Base-by-base conservation (phyloP, 2,113 vertebrate genomes). In the Pachycephala philippinensis region DNA sequence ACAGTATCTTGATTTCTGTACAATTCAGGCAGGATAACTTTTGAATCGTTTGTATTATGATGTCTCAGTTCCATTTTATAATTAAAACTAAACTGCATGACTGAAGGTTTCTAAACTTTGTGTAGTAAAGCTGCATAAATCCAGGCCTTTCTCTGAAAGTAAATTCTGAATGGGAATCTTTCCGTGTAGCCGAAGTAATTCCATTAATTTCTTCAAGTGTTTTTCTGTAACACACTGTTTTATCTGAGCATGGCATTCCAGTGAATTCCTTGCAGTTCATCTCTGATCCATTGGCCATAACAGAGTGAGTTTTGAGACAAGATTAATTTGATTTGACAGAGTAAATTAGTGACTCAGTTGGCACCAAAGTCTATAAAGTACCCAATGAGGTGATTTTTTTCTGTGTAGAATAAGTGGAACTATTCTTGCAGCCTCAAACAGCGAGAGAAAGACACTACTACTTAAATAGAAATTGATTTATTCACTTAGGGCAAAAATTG, bases 391-490 rank as follows among this genome's bases (percentile, higher is more conserved):
- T 89, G 64, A 49, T 28, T 49, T 79, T 87, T 64, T 93, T 68
- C 56, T 65, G 49, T 50, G 33, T 68, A 52, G 20, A 84, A 7
- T 72, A 89, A 89, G 56, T 19, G 31, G 33, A 59, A 63, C 86
- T 66, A 14, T 54, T 88, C 65, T 83, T 87, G 74, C 64, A 44
- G 72, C 77, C 69, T 86, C 90, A 91, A 97, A 66, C 64, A 59
- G 42, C 0, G 3, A 70, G 52, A 84, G 87, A 87, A 94, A 95
- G 94, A 87, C 88, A 65, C 74, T 71, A 71, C 70, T 47, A 21
- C 70, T 95, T 93, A 96, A 97, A 95, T 91, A 89, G 78, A 79
- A 97, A 97, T 97, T 96, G 89, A 97, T 97, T 97, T 95, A 87
- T 95, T 97, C 93, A 90, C 82, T 97, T 80, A 88, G 33, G 84